Base-by-base conservation (phyloP, 1,140 invertebrate genomes). In the Argopecten irradians region DNA sequence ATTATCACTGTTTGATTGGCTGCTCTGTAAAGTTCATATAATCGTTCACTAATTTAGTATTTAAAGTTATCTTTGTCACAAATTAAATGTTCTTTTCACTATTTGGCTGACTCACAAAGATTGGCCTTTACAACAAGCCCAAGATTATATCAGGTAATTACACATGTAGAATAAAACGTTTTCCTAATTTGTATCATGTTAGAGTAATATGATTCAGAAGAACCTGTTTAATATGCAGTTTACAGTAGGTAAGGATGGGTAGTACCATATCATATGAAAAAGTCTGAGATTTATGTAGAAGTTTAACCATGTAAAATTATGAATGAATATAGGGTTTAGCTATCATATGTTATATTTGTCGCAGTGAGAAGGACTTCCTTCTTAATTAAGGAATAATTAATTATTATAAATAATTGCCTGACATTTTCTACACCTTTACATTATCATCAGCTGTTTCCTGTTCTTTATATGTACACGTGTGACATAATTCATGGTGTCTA, bases 401-500 rank as follows among this genome's bases (percentile, higher is more conserved):
- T 28, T 71, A n/a, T 71, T 71, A 71, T 71, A 71, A 71, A 71
- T 71, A 71, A 71, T 16, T 28, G 55, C 0, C 55, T 71, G 55
- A 71, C 55, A 71, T 71, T 71, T 71, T 28, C 55, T 71, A 28
- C 22, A 71, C 55, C 55, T 71, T 71, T n/a, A 5, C 55, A n/a
- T 71, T 71, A 71, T 28, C 55, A 28, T 71, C 55, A 71, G 55
- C 55, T 71, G 55, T 71, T 71, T 71, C 55, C 55, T 71, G 55
- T 5, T 71, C n/a, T 16, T 1, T 71, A n/a, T 71, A 71, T n/a
- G n/a, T n/a, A 71, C 16, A 71, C 16, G n/a, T 28, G 55, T 71
- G 55, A 71, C 55, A 71, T 71, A 71, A 71, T 71, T 71, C 55
- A 71, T 71, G 55, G 55, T 11, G 55, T 71, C 55, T 71, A 71